Base-by-base conservation (phyloP, 2,888 invertebrate genomes). In the Ichneumoninae sp. region DNA sequence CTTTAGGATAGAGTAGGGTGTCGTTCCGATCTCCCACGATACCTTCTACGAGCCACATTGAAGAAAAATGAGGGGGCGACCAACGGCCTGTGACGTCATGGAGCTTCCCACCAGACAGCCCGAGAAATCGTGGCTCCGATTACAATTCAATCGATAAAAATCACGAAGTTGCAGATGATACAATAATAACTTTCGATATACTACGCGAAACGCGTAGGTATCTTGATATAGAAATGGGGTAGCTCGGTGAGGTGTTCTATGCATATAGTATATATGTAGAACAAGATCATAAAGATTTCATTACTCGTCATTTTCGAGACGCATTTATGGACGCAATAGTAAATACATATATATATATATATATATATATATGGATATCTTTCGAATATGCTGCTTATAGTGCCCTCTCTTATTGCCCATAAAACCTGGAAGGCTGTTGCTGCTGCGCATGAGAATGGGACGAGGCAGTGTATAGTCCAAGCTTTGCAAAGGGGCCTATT, bases 361-460 rank as follows among this genome's bases (percentile, higher is more conserved):
- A 5, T 40, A 33, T 30, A 36, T 74, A 30, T 6, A 60, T 52
- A 52, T 70, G 60, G 16, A 16, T 8, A 65, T 19, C 50, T 50
- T 13, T 71, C 22, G 33, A n/a, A n/a, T 78, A 57, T 70, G 44
- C 54, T 30, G 33, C 60, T 33, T 66, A 47, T 71, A 63, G n/a
- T 22, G 33, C 44, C 63, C 30, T 40, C 47, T 71, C 66, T 66
- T 78, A 73, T 79, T 19, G 60, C 30, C 80, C 71, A 76, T 83
- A 80, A 75, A 83, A 44, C 44, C 47, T 36, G 26, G 19, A 47
- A 22, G n/a, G 70, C 69, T 78, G 40, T n/a, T 22, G 16, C 26
- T 40, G 44, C 57, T 16, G 26, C 52, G 54, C 16, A 16, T 8
- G 26, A 36, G 26, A 71, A 33, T 0, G 6, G 50, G 26, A 47